Evolutionary conservation across 2,113 vertebrate species (phyloP).

Genomic region (Mungos mungo): DNA sequence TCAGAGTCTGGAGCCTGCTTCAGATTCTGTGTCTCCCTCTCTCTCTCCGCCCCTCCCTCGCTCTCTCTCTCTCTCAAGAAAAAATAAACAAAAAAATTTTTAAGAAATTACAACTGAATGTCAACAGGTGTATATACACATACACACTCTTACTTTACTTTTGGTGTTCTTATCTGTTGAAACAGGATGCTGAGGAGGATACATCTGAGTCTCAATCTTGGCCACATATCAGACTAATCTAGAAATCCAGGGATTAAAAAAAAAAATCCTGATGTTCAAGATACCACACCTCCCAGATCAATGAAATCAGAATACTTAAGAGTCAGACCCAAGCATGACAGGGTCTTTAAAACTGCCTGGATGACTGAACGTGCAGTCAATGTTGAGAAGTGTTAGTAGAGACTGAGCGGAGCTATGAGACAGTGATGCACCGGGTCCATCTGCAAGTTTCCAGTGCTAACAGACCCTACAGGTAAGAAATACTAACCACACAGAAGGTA

Average conservation of each 20-base stretch:
- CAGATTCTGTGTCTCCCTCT: too few species aligned
- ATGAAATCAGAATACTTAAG: neutral
- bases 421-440: neutral
- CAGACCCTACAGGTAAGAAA: neutral
- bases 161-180: neutral
- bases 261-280: neutral
- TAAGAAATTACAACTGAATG: neutral
- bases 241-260: neutral
- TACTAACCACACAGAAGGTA: neutral
- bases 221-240: neutral
- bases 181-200: neutral
- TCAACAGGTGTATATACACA: neutral
- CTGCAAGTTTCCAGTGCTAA: neutral
- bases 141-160: neutral
- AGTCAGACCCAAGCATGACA: neutral
- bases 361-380: neutral
- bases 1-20: too few species aligned
- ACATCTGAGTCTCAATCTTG: neutral
- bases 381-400: neutral
- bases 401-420: neutral
- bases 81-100: neutral
- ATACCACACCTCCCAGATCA: neutral
- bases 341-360: neutral
- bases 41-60: too few species aligned
- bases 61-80: too few species aligned